Conservation (phyloP, 2,113 vertebrate species). For the Dryoscopus gambensis region DNA sequence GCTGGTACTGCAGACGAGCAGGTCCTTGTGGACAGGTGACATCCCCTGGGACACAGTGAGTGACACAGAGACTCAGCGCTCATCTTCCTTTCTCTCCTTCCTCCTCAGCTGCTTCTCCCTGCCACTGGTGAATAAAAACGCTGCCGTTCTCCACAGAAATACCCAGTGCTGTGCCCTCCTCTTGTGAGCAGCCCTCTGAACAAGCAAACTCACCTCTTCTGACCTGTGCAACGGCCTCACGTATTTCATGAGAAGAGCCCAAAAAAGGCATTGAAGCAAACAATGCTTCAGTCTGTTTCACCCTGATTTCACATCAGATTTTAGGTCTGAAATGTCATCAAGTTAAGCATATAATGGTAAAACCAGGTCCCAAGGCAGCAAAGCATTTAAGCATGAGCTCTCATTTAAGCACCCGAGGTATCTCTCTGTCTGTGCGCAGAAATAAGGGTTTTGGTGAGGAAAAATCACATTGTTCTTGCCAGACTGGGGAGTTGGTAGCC, state of each 20-base stretch:
- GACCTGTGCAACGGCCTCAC: background rate
- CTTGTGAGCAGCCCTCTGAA: background rate
- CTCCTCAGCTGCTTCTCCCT: background rate
- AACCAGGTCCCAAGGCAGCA: constrained; percentile 4
- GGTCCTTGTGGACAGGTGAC: background rate
- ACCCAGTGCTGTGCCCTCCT: background rate
- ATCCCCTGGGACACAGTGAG: background rate
- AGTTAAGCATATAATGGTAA: constrained; percentile 22
- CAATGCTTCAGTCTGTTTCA: background rate
- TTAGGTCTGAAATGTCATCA: constrained; percentile 45
- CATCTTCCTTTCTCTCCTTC: background rate
- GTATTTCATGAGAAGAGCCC: background rate
- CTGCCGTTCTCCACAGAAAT: background rate
- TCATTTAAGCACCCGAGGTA: background rate
- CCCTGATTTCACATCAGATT: constrained; percentile 36
- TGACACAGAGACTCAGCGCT: background rate
- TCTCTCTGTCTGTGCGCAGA: background rate
- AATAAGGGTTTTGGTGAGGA: background rate
- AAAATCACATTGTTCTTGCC: background rate
- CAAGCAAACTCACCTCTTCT: background rate
- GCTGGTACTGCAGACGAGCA: background rate
- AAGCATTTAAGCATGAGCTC: constrained; percentile 15
- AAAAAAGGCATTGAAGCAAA: background rate
- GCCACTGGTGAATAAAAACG: background rate
- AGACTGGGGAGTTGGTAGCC: background rate